Conservation (phyloP, 2,888 invertebrate genomes). For the Luperina nickerlii region DNA sequence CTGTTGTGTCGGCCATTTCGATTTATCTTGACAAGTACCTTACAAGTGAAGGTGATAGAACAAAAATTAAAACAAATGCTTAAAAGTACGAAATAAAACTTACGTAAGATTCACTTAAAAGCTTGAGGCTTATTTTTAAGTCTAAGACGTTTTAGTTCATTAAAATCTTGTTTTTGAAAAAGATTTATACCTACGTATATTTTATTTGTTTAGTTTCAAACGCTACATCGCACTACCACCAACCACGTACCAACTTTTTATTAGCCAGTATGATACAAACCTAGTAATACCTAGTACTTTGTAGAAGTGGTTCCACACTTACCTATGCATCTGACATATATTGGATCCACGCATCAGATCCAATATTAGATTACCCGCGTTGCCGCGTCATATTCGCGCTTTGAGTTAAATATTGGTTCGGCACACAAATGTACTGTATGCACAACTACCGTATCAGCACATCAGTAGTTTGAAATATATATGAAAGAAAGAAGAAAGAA, state of each 20-base stretch:
- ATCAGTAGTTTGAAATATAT: neutral
- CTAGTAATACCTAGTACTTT: neutral
- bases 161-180: neutral
- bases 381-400: conserved; percentile 6
- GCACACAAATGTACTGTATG: conserved; percentile 2
- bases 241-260: neutral
- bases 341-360: conserved; percentile 12
- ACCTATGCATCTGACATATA: neutral
- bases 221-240: neutral
- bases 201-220: neutral
- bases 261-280: neutral
- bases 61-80: neutral
- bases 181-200: neutral
- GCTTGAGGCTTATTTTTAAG: neutral
- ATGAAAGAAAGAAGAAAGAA: no score
- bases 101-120: neutral
- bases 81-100: neutral
- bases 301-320: neutral
- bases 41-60: neutral
- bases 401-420: conserved; percentile 34
- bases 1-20: neutral
- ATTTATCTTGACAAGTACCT: neutral
- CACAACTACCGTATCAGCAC: neutral
- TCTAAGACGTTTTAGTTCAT: neutral
- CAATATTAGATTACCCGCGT: conserved; percentile 32